Evolutionary conservation across 2,888 invertebrate species (phyloP).

Genomic region (Busseola fusca): DNA sequence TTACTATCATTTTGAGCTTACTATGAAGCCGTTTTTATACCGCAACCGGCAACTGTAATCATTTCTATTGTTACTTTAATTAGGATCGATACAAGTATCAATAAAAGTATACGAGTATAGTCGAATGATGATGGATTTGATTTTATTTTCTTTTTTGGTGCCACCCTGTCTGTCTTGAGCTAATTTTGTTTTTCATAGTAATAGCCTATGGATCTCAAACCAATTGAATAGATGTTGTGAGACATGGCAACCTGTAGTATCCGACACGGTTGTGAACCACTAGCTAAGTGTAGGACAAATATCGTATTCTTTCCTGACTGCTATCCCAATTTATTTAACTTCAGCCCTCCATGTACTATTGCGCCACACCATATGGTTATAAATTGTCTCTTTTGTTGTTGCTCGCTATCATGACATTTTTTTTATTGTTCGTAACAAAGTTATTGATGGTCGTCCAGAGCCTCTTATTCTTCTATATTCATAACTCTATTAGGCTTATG

Average conservation of each 20-base stretch:
- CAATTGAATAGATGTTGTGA: not conserved
- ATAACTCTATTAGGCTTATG: not conserved
- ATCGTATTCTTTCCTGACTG: not conserved
- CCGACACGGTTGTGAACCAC: not conserved
- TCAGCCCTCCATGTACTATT: not conserved
- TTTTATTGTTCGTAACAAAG: not conserved
- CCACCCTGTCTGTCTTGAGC: constrained; percentile 1
- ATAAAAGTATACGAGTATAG: constrained; percentile 1
- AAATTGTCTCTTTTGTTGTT: not conserved
- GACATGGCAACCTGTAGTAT: not conserved
- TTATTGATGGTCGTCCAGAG: not conserved
- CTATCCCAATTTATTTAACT: not conserved
- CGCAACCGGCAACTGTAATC: constrained; percentile 11
- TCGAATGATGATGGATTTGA: not conserved
- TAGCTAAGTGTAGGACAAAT: not conserved
- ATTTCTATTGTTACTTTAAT: constrained; percentile 42
- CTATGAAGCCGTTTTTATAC: constrained; percentile 39
- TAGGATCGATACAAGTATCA: constrained; percentile 15
- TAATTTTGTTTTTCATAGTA: not conserved
- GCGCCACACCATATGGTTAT: not conserved
- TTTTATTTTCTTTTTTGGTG: constrained; percentile 5
- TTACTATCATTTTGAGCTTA: constrained; percentile 32
- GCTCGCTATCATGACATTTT: not conserved
- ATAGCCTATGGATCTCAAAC: not conserved
- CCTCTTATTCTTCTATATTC: not conserved